These are phyloP conservation scores for Taenaris catops DNA, from an alignment of 2,888 invertebrate species.

Conservation along the genomic window DNA sequence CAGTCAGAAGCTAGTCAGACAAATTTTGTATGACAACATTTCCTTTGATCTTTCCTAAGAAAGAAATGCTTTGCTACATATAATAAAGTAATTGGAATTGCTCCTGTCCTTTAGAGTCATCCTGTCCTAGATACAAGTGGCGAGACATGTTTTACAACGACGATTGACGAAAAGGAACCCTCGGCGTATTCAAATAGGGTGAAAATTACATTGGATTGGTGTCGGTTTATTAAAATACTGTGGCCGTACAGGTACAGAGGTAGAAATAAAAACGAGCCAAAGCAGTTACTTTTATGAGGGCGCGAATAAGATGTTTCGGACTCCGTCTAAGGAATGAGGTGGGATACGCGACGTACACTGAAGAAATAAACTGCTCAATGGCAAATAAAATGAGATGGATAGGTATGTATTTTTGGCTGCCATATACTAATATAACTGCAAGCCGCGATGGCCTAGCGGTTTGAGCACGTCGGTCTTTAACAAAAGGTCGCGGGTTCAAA, in stretches of 20 bases:
- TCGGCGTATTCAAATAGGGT: constrained; percentile 31
- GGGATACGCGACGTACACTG: constrained; percentile 35
- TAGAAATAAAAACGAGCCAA: constrained; percentile 77
- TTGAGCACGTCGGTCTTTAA: too few relatives aligned
- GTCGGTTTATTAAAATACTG: constrained; percentile 77
- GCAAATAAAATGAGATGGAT: too few relatives aligned
- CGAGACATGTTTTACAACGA: constrained; percentile 56
- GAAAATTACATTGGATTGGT: constrained; percentile 29
- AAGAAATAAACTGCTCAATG: constrained; percentile 25
- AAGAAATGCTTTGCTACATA: constrained; percentile 30
- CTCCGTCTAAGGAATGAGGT: constrained; percentile 72
- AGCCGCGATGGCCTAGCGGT: too few relatives aligned
- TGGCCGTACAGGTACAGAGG: constrained; percentile 75
- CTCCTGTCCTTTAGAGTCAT: constrained; percentile 67
- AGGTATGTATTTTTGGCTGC: too few relatives aligned
- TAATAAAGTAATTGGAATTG: constrained; percentile 78
- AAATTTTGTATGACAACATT: constrained; percentile 33
- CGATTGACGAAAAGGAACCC: constrained; percentile 30
- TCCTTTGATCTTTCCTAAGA: constrained; percentile 19
- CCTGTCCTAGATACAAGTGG: constrained; percentile 75
- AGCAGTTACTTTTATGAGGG: constrained; percentile 80
- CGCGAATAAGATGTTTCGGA: constrained; percentile 80
- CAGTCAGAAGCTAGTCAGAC: too few relatives aligned
- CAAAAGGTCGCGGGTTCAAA: too few relatives aligned
- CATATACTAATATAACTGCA: too few relatives aligned